Conservation (phyloP, 1,140 invertebrate genomes). For the Drosophila elegans region DNA sequence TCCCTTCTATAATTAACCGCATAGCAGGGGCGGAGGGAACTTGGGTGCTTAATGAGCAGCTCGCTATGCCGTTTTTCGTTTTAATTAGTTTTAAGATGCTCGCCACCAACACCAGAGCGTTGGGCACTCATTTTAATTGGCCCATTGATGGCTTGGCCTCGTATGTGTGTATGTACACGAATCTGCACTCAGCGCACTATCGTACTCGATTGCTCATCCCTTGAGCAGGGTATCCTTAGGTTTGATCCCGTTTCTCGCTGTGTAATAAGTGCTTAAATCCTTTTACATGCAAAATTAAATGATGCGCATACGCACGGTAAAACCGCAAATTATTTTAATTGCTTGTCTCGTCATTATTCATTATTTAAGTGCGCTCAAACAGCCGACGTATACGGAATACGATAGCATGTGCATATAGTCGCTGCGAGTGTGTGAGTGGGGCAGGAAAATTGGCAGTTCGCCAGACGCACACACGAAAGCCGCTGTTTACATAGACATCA, state of each 20-base stretch:
- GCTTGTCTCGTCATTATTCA: conserved; percentile 85
- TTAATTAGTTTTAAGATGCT: conserved; percentile 84
- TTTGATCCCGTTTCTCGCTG: conserved; percentile 40
- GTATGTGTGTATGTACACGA: conserved; percentile 1
- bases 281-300: conserved; percentile 84
- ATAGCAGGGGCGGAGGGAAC: conserved; percentile 23
- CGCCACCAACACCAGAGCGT: conserved; percentile 67
- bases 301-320: conserved; percentile 84
- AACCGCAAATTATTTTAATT: conserved; percentile 85
- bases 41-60: conserved; percentile 79
- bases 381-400: conserved; percentile 55
- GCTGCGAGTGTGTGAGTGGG: conserved; percentile 43
- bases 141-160: conserved; percentile 66
- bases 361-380: conserved; percentile 84
- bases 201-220: background rate
- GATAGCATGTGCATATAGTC: conserved; percentile 33
- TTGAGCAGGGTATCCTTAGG: background rate
- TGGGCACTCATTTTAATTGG: conserved; percentile 74
- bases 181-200: background rate
- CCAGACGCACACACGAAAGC: conserved; percentile 54
- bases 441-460: conserved; percentile 47
- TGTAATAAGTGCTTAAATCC: conserved; percentile 81
- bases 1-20: conserved; percentile 83
- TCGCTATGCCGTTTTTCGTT: conserved; percentile 82
- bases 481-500: conserved; percentile 82